These are phyloP conservation scores for Marisa cornuarietis DNA, from an alignment of 1,140 invertebrate genomes.

Conservation along the genomic window DNA sequence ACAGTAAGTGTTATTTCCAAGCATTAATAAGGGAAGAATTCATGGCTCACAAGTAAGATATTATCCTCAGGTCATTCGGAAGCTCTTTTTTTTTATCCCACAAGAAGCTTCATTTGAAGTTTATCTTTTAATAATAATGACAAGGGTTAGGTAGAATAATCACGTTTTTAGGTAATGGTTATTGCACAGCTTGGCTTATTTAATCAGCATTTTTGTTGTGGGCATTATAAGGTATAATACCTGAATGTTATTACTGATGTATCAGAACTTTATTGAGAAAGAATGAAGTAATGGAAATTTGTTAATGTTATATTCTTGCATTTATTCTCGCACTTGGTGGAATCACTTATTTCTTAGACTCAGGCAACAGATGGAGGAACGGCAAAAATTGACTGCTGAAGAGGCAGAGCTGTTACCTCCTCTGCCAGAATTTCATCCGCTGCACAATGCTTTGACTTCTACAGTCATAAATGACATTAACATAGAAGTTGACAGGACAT, in stretches of 20 bases:
- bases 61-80: background rate
- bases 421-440: conserved; percentile 38
- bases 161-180: too few relatives aligned
- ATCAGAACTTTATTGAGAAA: too few relatives aligned
- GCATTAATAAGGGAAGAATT: background rate
- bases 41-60: background rate
- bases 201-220: too few relatives aligned
- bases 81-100: too few relatives aligned
- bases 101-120: too few relatives aligned
- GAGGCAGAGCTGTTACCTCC: conserved; percentile 29
- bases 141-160: too few relatives aligned
- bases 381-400: conserved; percentile 29
- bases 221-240: too few relatives aligned
- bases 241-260: too few relatives aligned
- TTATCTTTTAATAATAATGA: too few relatives aligned
- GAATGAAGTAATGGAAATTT: too few relatives aligned
- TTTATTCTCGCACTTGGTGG: background rate
- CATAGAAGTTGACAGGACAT: conserved; percentile 48
- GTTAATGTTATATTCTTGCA: too few relatives aligned
- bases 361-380: conserved; percentile 28
- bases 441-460: conserved; percentile 46
- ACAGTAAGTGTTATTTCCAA: conserved; percentile 49
- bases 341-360: conserved; percentile 30
- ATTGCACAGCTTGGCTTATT: too few relatives aligned
- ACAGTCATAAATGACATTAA: conserved; percentile 29